Percentiles rank a stretch among this genome's conserved stretches.
Conservation (phyloP, 2,888 invertebrate genomes). For the Drosophila niveifrons region DNA sequence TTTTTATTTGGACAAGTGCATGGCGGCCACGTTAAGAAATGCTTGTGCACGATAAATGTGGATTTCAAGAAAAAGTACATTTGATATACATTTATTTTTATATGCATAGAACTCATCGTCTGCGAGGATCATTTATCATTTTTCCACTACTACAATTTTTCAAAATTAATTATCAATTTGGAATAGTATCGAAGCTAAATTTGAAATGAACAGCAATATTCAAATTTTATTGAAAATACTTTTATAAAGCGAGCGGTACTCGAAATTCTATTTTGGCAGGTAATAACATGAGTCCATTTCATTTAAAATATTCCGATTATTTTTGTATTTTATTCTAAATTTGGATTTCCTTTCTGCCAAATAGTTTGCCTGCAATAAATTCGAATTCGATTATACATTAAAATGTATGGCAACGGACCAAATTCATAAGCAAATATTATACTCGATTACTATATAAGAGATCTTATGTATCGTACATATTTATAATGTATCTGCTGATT, state of each 20-base stretch:
- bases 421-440: conserved; percentile 12
- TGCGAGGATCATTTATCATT: too few species aligned
- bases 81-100: conserved; percentile 15
- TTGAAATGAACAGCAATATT: not conserved
- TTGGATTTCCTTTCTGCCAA: conserved; percentile 5
- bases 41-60: conserved; percentile 1
- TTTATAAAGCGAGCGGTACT: conserved; percentile 38
- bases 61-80: conserved; percentile 15
- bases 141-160: not conserved
- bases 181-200: not conserved
- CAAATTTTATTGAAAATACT: conserved; percentile 52
- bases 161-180: not conserved
- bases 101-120: not conserved
- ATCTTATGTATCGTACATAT: conserved; percentile 8
- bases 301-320: conserved; percentile 16
- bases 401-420: conserved; percentile 24
- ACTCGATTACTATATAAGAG: not conserved
- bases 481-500: conserved; percentile 29
- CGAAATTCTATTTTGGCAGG: conserved; percentile 57
- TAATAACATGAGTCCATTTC: conserved; percentile 8
- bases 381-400: conserved; percentile 40
- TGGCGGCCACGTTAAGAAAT: conserved; percentile 28
- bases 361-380: conserved; percentile 8
- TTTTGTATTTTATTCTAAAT: conserved; percentile 30
- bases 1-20: conserved; percentile 78